Conservation (phyloP, 2,797 vertebrate species). For the Antennarius maculatus region DNA sequence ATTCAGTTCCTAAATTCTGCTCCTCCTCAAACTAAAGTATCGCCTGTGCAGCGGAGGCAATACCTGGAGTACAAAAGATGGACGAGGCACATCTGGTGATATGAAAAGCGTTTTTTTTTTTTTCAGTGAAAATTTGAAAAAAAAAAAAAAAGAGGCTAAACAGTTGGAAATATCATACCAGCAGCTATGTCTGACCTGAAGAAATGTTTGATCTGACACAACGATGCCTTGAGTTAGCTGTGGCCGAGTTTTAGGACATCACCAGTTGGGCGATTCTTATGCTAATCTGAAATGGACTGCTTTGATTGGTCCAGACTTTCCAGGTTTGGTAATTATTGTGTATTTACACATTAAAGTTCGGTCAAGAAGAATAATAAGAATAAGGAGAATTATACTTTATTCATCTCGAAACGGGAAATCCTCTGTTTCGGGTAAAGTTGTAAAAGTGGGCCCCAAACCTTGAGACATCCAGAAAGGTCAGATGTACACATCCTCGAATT, state of each 20-base stretch:
- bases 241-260: too few species aligned
- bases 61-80: neutral
- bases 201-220: too few species aligned
- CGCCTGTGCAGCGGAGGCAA: slow-evolving; percentile 1
- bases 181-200: too few species aligned
- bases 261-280: too few species aligned
- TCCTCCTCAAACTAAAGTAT: slow-evolving; percentile 27
- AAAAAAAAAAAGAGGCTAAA: neutral
- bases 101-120: neutral
- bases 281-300: too few species aligned
- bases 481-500: slow-evolving; percentile 23
- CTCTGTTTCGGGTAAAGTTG: too few species aligned
- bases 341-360: neutral
- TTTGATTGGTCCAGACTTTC: neutral
- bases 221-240: too few species aligned
- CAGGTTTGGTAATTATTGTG: neutral
- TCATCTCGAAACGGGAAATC: too few species aligned
- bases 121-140: neutral
- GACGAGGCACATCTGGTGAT: neutral
- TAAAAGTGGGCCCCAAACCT: slow-evolving; percentile 14
- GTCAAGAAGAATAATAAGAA: too few species aligned
- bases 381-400: too few species aligned
- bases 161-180: too few species aligned
- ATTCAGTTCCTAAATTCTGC: slow-evolving; percentile 33
- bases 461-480: slow-evolving; percentile 23